Conservation (phyloP, 2,797 vertebrate genomes). For the Anguilla pacifica region DNA sequence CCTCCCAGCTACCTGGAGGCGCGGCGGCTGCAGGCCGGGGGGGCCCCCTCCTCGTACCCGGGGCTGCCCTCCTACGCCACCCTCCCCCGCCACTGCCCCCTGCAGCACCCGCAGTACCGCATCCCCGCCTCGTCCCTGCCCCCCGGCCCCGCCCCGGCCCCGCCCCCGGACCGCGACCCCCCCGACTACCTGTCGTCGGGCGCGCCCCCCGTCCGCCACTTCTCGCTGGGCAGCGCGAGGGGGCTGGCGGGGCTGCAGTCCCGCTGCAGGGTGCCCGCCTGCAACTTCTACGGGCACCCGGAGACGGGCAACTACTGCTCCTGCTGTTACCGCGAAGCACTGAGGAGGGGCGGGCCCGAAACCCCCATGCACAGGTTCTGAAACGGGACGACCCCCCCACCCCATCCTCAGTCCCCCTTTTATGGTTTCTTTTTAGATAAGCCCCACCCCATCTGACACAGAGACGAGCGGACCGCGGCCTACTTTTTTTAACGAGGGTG, state of each 20-base stretch:
- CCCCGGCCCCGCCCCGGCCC: conserved; percentile 62
- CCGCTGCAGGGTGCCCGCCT: conserved; percentile 89
- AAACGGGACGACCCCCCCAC: conserved; percentile 43
- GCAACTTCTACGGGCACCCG: conserved; percentile 91
- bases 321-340: conserved; percentile 90
- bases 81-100: conserved; percentile 77
- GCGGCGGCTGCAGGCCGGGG: conserved; percentile 72
- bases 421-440: not conserved
- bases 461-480: too few relatives aligned
- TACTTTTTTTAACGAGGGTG: not conserved
- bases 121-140: conserved; percentile 58
- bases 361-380: conserved; percentile 85
- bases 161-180: conserved; percentile 63
- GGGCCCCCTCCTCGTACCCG: conserved; percentile 66
- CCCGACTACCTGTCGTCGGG: conserved; percentile 68
- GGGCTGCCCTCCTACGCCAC: conserved; percentile 77
- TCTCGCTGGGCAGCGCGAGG: conserved; percentile 64
- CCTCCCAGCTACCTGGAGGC: conserved; percentile 70
- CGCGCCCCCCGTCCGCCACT: conserved; percentile 77
- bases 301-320: conserved; percentile 97
- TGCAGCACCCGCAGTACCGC: conserved; percentile 69
- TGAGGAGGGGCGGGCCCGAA: conserved; percentile 82
- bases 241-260: conserved; percentile 73
- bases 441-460: not conserved
- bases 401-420: not conserved